Conservation (phyloP, 2,797 vertebrate genomes). For the Parauchenoglanis ngamensis region DNA sequence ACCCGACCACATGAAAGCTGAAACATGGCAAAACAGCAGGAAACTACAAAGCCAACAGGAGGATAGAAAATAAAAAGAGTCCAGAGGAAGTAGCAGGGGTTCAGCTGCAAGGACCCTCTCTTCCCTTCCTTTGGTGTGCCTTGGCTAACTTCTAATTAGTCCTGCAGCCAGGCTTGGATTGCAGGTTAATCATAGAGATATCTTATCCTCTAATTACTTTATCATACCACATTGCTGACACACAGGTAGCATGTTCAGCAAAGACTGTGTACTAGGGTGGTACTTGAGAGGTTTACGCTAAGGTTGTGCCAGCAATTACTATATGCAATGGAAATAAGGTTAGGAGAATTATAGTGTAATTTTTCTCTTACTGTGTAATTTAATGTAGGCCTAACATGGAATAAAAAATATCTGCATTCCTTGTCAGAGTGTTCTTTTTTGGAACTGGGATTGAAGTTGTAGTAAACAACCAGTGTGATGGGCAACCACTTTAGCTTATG, state of each 20-base stretch:
- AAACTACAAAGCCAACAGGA: conserved; percentile 58
- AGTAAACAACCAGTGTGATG: conserved; percentile 33
- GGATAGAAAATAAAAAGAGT: conserved; percentile 70
- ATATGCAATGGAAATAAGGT: conserved; percentile 27
- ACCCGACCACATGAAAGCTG: conserved; percentile 57
- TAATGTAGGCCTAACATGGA: conserved; percentile 27
- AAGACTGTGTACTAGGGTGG: conserved; percentile 21
- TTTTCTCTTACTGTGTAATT: conserved; percentile 39
- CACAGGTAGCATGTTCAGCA: conserved; percentile 60
- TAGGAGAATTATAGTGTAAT: conserved; percentile 38
- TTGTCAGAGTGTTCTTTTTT: conserved; percentile 28
- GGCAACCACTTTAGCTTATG: conserved; percentile 20
- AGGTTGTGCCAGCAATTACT: conserved; percentile 25
- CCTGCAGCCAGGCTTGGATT: conserved; percentile 65
- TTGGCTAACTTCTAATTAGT: conserved; percentile 79
- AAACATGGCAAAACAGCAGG: conserved; percentile 54
- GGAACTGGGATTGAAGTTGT: conserved; percentile 30
- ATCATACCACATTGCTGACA: conserved; percentile 71
- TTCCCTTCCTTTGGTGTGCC: conserved; percentile 73
- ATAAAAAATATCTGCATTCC: conserved; percentile 34
- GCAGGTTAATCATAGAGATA: conserved; percentile 71
- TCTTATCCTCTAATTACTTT: conserved; percentile 79
- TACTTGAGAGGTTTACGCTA: conserved; percentile 30
- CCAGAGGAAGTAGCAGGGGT: conserved; percentile 71
- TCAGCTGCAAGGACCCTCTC: conserved; percentile 65